Percentiles rank a stretch among this genome's conserved stretches.
phyloP scores from a whole-genome alignment of 2,797 vertebrate species.

The Molossus molossus region DNA sequence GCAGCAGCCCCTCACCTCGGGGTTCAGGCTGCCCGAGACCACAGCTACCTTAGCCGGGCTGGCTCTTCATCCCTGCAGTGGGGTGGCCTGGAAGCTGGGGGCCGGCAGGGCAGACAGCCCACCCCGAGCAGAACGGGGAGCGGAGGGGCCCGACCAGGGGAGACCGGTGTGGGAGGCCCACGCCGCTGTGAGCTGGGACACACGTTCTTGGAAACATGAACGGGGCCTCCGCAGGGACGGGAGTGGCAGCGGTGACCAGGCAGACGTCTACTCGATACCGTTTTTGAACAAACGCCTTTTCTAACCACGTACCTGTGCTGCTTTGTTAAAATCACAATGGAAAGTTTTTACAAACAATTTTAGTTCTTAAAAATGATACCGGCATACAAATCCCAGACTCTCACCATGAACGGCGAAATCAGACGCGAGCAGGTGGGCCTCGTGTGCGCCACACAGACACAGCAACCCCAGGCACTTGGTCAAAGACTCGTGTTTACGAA shows the following conservation, averaged over 20 bases:
- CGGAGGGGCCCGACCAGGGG: rapidly evolving
- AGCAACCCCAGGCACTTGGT: constrained; percentile 86
- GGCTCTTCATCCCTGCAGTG: rapidly evolving
- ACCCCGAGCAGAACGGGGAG: neutral
- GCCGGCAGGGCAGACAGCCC: rapidly evolving
- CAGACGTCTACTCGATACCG: neutral
- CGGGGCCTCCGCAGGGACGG: neutral
- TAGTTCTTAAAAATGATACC: constrained; percentile 52
- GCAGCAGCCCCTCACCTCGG: neutral
- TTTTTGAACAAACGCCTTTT: neutral
- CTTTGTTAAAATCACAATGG: constrained; percentile 8
- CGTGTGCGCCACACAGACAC: constrained; percentile 66
- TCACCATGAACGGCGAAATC: neutral
- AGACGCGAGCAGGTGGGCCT: constrained; percentile 22
- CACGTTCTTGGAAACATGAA: neutral
- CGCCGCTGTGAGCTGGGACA: neutral
- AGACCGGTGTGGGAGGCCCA: rapidly evolving
- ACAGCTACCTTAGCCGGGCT: neutral
- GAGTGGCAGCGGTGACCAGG: neutral
- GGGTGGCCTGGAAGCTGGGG: neutral
- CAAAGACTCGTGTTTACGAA: constrained; percentile 64
- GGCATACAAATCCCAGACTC: constrained; percentile 64
- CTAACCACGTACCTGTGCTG: neutral
- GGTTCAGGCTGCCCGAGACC: neutral
- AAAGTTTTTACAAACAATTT: neutral